These are phyloP conservation scores for Urosaurus nigricauda DNA, from an alignment of 2,797 vertebrate genomes.

Conservation along the genomic window DNA sequence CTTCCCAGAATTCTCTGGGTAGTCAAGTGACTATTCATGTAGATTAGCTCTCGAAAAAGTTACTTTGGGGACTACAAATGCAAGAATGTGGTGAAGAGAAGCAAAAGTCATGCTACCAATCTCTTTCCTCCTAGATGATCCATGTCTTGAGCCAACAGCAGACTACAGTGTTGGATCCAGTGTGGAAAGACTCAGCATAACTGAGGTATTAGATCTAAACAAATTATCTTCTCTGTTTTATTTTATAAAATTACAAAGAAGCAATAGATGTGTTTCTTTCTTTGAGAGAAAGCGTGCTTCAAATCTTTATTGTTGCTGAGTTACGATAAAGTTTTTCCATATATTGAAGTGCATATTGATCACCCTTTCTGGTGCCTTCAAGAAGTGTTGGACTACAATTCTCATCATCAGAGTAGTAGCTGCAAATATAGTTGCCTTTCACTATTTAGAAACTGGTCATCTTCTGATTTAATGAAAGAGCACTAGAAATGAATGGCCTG, in stretches of 20 bases:
- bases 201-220: constrained; percentile 80
- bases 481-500: neutral
- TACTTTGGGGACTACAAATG: neutral
- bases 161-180: constrained; percentile 86
- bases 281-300: neutral
- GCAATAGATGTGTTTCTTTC: neutral
- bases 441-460: neutral
- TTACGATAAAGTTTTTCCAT: neutral
- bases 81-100: neutral
- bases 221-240: neutral
- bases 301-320: neutral
- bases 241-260: neutral
- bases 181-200: constrained; percentile 87
- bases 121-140: constrained; percentile 81
- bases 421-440: too few species aligned
- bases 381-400: neutral
- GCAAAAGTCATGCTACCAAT: neutral
- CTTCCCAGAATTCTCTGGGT: neutral
- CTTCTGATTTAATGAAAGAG: neutral
- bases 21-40: neutral
- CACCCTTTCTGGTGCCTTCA: neutral
- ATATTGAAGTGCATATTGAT: neutral
- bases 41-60: neutral
- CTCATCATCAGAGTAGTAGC: neutral
- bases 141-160: constrained; percentile 83